These are phyloP conservation scores for Halictus rubicundus DNA, from an alignment of 1,140 invertebrate species.

Conservation along the genomic window DNA sequence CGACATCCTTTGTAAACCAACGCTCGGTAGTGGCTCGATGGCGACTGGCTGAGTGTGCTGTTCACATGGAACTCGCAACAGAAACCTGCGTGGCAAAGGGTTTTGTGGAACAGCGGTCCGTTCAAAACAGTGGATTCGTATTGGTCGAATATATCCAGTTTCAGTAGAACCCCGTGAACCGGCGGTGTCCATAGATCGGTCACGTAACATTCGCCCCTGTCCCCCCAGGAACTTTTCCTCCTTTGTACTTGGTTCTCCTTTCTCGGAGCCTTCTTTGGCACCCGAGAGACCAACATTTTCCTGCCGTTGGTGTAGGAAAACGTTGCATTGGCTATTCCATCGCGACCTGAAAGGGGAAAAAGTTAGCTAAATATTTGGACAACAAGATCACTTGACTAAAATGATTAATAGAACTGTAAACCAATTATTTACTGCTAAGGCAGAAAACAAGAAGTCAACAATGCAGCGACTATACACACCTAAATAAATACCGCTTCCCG, in stretches of 20 bases:
- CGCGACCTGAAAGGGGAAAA: slow-evolving; percentile 35
- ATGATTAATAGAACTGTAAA: too few species aligned
- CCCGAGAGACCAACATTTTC: slow-evolving; percentile 12
- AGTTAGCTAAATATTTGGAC: not conserved
- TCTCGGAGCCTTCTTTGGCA: slow-evolving; percentile 19
- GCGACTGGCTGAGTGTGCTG: slow-evolving; percentile 12
- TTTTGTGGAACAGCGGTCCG: slow-evolving; percentile 8
- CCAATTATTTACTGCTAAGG: too few species aligned
- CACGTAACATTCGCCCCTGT: too few species aligned
- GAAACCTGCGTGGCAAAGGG: slow-evolving; percentile 64
- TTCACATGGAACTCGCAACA: slow-evolving; percentile 72
- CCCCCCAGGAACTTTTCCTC: not conserved
- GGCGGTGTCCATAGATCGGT: not conserved
- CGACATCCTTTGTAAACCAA: slow-evolving; percentile 41
- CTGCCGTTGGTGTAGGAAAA: not conserved
- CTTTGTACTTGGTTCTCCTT: too few species aligned
- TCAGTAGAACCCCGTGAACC: not conserved
- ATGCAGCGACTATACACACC: slow-evolving; percentile 46
- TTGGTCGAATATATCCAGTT: not conserved
- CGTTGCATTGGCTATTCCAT: slow-evolving; percentile 54
- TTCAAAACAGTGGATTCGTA: slow-evolving; percentile 6
- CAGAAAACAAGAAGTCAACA: too few species aligned
- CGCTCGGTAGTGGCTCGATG: slow-evolving; percentile 39
- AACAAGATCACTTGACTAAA: too few species aligned
- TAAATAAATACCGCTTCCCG: slow-evolving; percentile 83